Evolutionary conservation across 2,113 vertebrate genomes (phyloP), one percentile per base, ranked within the genome.

Genomic region (Brienomyrus brachyistius): DNA sequence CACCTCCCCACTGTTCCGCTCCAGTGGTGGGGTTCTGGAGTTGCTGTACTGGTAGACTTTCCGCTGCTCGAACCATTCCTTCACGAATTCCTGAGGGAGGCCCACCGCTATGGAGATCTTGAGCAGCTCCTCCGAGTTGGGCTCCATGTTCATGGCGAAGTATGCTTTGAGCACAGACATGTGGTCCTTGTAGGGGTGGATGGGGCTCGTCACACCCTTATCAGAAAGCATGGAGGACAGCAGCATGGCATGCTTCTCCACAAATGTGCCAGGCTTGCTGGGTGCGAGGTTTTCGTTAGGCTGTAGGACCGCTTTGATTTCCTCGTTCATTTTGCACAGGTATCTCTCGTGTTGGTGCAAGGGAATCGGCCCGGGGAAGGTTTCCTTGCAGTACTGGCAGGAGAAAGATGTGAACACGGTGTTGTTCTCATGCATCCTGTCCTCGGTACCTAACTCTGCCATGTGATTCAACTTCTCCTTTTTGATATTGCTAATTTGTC

Each of bases 71-170:
- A 99, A 99, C 98, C 98, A 99, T 96, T 99, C 98, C 96, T 98
- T 99, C 94, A 99, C 98, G 91, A 99, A 99, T 98, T 99, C 98
- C 98, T 99, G 98, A 97, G 98, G 98, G 94, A 99, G 98, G 95
- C 98, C 98, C 88, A 99, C 98, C 27, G 98, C 98, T 94, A 99
- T 99, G 96, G 98, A 99, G 95, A 99, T 99, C 97, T 99, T 99
- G 95, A 99, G 97, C 96, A 99, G 98, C 97, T 99, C 98, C 95
- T 99, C 98, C 87, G 98, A 98, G 95, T 99, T 99, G 94, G 98
- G 98, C 94, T 99, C 98, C 97, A 98, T 99, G 95, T 99, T 99
- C 98, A 99, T 99, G 96, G 98, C 98, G 88, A 98, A 99, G 93
- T 99, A 99, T 0, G 98, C 98, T 97, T 99, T 99, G 94, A 99